These are phyloP conservation scores for Sibirionetta formosa DNA, from an alignment of 2,797 vertebrate species.

Conservation along the genomic window DNA sequence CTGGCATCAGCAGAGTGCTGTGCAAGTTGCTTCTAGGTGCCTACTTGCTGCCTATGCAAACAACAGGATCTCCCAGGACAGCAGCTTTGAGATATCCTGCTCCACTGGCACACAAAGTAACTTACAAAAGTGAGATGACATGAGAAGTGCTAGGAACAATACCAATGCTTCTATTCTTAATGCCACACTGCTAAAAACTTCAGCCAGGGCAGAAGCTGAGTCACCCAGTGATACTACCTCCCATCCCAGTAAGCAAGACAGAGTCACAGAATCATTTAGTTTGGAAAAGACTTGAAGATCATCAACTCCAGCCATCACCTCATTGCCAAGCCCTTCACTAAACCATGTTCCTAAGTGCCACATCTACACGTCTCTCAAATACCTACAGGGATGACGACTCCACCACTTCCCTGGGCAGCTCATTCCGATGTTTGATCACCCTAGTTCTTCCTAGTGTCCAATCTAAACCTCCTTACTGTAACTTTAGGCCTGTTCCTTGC, in stretches of 20 bases:
- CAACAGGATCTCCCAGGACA: not conserved
- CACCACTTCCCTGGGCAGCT: no score
- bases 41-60: not conserved
- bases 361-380: no score
- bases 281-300: no score
- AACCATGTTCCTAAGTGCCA: no score
- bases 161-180: not conserved
- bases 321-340: no score
- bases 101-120: not conserved
- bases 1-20: not conserved
- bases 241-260: not conserved
- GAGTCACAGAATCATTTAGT: no score
- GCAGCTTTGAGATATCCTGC: rapidly evolving
- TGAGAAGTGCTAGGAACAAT: rapidly evolving
- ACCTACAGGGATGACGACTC: no score
- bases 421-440: no score
- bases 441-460: no score
- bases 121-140: not conserved
- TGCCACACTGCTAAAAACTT: not conserved
- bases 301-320: no score
- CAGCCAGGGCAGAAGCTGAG: not conserved
- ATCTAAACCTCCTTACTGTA: no score
- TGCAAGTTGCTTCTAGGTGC: not conserved
- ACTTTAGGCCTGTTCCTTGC: no score
- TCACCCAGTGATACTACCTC: not conserved